Base-by-base conservation (phyloP, 2,888 invertebrate species). In the Euplexia lucipara region DNA sequence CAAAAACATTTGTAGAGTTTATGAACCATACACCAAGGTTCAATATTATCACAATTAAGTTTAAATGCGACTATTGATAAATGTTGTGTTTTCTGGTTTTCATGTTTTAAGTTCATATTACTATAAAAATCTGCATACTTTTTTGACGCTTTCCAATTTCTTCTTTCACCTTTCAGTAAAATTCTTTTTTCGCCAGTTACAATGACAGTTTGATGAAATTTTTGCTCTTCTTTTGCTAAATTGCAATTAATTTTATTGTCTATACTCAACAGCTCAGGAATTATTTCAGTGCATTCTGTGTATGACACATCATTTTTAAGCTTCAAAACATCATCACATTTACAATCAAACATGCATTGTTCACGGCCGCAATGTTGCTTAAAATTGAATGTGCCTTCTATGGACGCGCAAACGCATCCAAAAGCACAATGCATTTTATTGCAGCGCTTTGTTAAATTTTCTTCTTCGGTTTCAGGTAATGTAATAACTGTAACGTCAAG, bases 161-260 rank as follows among this genome's bases (percentile, higher is more conserved):
- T 90, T 82, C 93, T 96, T 56, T 95, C 91, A 7, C 94, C 90
- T 68, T 97, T 97, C 32, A 97, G 93, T 9, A 97, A 88, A 77
- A 97, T 95, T 52, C 96, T 96, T 88, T 96, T 96, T 81, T 97
- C 96, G 30, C 96, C 96, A 10, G 96, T 96, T 44, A 96, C 90
- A 59, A 97, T 96, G 26, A 97, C 95, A 5, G 97, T 97, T 80
- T 97, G 97, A 16, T 96, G 97, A 88, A 97, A 97, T 83, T 97
- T 97, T 86, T 96, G 96, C 87, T 97, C 97, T 82, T 96, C 96
- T 86, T 96, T 97, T 0, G 97, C 96, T 68, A 97, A 90, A 63
- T 96, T 95, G 45, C 87, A 91, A 80, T 95, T 96, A 0, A 94
- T 93, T 83, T 95, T 91, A 76, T 93, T 92, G 71, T 96, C 94